A percentile compares a stretch with the other conserved stretches of the same genome.
phyloP scores from a whole-genome alignment of 1,140 invertebrate genomes.

The Onthophagus taurus region DNA sequence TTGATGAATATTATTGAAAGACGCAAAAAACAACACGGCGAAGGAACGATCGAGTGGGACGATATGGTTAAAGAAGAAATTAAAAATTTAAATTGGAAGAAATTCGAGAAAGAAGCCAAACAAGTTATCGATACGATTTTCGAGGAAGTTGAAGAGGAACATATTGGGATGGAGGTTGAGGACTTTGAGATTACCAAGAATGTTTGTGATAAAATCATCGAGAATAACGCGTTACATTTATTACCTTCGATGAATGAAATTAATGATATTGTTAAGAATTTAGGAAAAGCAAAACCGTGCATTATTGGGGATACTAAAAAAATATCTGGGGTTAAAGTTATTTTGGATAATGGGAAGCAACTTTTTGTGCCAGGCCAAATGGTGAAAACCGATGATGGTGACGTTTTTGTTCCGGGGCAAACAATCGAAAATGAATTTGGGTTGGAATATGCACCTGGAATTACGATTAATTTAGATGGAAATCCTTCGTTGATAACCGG shows the following conservation, averaged over 20 bases:
- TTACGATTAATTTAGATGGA: conserved; percentile 56
- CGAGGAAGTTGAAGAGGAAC: conserved; percentile 28
- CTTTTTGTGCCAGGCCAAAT: conserved; percentile 60
- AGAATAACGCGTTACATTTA: conserved; percentile 40
- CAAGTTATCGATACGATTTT: conserved; percentile 41
- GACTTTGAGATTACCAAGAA: conserved; percentile 47
- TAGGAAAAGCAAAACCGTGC: conserved; percentile 48
- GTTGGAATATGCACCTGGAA: conserved; percentile 59
- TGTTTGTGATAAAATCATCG: conserved; percentile 43
- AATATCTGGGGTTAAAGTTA: conserved; percentile 33
- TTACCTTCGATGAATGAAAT: conserved; percentile 56
- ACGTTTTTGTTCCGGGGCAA: conserved; percentile 63
- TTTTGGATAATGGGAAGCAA: conserved; percentile 36
- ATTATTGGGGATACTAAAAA: conserved; percentile 47
- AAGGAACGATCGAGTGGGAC: conserved; percentile 43
- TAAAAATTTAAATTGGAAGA: conserved; percentile 53
- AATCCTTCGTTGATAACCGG: conserved; percentile 56
- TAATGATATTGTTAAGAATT: conserved; percentile 49
- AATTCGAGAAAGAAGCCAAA: conserved; percentile 47
- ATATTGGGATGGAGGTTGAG: conserved; percentile 40
- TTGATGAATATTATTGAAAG: conserved; percentile 31
- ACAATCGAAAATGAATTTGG: conserved; percentile 58
- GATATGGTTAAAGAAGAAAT: conserved; percentile 48
- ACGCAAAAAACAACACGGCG: conserved; percentile 37
- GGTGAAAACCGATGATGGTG: conserved; percentile 55